Base-by-base conservation (phyloP, 1,140 invertebrate genomes). In the Hestina assimilis region DNA sequence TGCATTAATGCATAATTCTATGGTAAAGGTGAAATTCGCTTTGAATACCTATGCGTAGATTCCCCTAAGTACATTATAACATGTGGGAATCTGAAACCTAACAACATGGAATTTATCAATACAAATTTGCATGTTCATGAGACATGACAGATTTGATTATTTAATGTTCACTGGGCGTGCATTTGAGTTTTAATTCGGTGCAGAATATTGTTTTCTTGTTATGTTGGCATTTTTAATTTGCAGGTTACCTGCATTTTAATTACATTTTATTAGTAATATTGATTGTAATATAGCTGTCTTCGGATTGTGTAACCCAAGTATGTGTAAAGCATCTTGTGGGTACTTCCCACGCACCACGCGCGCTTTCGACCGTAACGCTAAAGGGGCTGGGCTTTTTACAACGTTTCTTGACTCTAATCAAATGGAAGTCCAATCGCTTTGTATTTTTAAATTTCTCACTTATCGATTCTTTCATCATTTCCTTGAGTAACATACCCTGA, bases 251-350 rank as follows among this genome's bases (percentile, higher is more conserved):
- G n/a, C n/a, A n/a, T n/a, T n/a, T 57, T 24, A 52, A 28, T 59
- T 40, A 57, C 33, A 63, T 66, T 66, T 61, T 63, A 59, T 63
- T 40, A 42, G 59, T 66, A 68, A 61, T 72, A 69, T 75, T 72
- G 63, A 59, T 69, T 69, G 66, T 69, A 73, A 72, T 57, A 58
- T 70, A 79, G 69, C 67, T 76, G 70, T 79, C 66, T 75, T 76
- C 66, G 75, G 75, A 81, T 82, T 79, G 81, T 83, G 83, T 83
- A 83, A 83, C 71, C 62, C 66, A 79, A 87, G 80, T 79, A 78
- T 83, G 78, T 83, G 76, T 77, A 79, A 75, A 78, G 68, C 65
- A 72, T 77, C 69, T 72, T 74, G 68, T 59, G 64, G 64, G 69
- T 63, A 63, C 74, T 84, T 85, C 82, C 84, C 84, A 85, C 84